Evolutionary conservation across 2,797 vertebrate species (phyloP).

Genomic region (Acanthornis magna): DNA sequence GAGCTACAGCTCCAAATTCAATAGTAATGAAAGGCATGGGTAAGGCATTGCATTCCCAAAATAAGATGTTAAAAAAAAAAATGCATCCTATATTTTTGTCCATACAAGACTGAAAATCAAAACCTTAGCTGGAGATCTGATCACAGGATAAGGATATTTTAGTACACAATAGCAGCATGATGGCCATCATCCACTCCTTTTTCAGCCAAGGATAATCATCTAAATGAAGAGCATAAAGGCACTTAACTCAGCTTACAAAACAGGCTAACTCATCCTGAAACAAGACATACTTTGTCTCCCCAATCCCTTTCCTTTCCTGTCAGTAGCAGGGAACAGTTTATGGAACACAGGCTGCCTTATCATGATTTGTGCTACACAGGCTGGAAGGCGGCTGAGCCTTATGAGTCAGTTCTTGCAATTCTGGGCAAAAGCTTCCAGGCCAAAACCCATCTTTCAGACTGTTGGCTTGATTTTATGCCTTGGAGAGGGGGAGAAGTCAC

Average conservation of each 20-base stretch:
- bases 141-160: constrained; percentile 15
- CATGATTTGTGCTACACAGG: neutral
- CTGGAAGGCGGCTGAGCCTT: constrained; percentile 12
- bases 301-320: neutral
- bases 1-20: neutral
- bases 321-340: neutral
- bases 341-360: constrained; percentile 26
- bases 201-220: neutral
- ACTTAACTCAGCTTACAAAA: constrained; percentile 21
- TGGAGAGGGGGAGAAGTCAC: neutral
- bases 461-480: neutral
- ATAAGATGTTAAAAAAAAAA: neutral
- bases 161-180: neutral
- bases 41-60: neutral
- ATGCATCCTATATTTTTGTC: neutral
- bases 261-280: neutral
- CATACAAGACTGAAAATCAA: neutral
- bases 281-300: neutral
- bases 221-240: constrained; percentile 4
- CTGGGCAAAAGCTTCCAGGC: neutral
- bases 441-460: constrained; percentile 27
- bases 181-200: neutral
- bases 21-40: neutral
- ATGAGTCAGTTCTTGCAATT: constrained; percentile 31
- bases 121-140: neutral